phyloP scores from a whole-genome alignment of 2,797 vertebrate species.

The Chelmon rostratus region DNA sequence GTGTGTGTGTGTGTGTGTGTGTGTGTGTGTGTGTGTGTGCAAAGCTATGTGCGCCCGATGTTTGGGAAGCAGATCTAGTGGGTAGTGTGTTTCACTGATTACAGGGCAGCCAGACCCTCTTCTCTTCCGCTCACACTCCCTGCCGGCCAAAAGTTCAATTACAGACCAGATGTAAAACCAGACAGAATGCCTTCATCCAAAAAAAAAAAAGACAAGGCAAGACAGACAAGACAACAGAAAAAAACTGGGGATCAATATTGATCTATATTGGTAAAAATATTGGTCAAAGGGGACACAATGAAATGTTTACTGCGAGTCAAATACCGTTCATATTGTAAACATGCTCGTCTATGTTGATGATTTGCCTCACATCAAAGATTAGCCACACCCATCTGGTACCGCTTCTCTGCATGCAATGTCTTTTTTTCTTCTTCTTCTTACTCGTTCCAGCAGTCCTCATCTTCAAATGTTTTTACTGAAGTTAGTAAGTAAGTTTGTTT shows the following conservation, averaged over 20 bases:
- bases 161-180: slow-evolving; percentile 42
- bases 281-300: slow-evolving; percentile 32
- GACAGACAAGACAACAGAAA: slow-evolving; percentile 5
- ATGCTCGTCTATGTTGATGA: background rate
- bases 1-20: slow-evolving; percentile 18
- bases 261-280: slow-evolving; percentile 21
- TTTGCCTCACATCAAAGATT: background rate
- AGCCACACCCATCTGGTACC: background rate
- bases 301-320: slow-evolving; percentile 14
- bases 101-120: slow-evolving; percentile 47
- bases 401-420: background rate
- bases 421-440: background rate
- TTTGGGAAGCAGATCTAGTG: slow-evolving; percentile 53
- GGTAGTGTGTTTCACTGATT: slow-evolving; percentile 56
- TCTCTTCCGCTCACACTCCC: slow-evolving; percentile 20
- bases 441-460: background rate
- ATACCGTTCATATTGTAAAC: background rate
- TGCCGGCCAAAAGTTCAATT: slow-evolving; percentile 50
- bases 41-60: slow-evolving; percentile 37
- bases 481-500: slow-evolving; percentile 31
- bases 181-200: background rate
- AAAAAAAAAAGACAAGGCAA: background rate
- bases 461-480: slow-evolving; percentile 28
- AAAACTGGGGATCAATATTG: slow-evolving; percentile 10
- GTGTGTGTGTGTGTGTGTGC: slow-evolving; percentile 5